These are phyloP conservation scores for Chromoteleia sp. DNA, from an alignment of 2,888 invertebrate genomes.

Conservation along the genomic window DNA sequence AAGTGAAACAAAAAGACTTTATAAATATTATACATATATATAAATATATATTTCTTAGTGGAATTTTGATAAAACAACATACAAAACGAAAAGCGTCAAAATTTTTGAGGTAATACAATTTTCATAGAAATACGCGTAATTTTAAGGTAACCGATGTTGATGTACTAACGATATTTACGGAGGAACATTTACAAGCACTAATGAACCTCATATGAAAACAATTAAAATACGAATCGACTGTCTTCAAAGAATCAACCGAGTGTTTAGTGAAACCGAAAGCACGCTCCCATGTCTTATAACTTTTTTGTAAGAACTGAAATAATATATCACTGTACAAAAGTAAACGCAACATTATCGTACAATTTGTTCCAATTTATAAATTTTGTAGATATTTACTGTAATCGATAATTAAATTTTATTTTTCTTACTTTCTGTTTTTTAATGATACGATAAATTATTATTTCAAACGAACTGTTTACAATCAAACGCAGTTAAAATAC, in stretches of 20 bases:
- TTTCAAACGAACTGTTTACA: constrained; percentile 3
- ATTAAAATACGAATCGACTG: constrained; percentile 67
- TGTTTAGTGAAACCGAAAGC: constrained; percentile 69
- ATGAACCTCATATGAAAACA: constrained; percentile 62
- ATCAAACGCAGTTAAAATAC: constrained; percentile 32
- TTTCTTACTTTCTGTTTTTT: neutral
- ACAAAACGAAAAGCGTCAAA: constrained; percentile 66
- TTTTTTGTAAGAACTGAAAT: constrained; percentile 70
- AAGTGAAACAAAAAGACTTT: constrained; percentile 70
- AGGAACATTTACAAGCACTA: constrained; percentile 57
- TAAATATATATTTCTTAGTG: constrained; percentile 80
- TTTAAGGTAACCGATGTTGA: constrained; percentile 73
- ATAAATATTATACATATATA: constrained; percentile 75
- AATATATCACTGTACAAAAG: constrained; percentile 72
- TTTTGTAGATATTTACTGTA: constrained; percentile 37
- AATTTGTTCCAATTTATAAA: constrained; percentile 58
- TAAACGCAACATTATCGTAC: constrained; percentile 67
- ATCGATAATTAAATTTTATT: constrained; percentile 3
- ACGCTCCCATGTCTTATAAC: constrained; percentile 67
- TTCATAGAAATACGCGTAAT: constrained; percentile 71
- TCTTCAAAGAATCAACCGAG: constrained; percentile 64
- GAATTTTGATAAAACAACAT: constrained; percentile 79
- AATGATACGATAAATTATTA: neutral
- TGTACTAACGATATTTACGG: constrained; percentile 71
- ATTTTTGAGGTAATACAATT: constrained; percentile 69